Base-by-base conservation (phyloP, 2,113 vertebrate species). In the Lucifuga dentata region DNA sequence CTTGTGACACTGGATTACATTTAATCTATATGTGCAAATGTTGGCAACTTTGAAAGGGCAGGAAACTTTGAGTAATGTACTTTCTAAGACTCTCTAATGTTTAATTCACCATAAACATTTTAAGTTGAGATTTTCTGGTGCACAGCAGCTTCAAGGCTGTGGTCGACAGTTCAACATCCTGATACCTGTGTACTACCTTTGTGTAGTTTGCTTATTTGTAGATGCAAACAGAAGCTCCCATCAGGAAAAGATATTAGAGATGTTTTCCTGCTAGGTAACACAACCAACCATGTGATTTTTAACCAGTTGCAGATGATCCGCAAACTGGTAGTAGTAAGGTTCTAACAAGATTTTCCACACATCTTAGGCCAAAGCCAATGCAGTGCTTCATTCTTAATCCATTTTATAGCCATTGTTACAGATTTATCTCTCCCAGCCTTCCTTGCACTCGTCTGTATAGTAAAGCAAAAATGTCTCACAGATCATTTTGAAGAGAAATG, bases 1-100 rank as follows among this genome's bases (percentile, higher is more conserved):
- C 59, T 17, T 17, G 44, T 56, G 69, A 79, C 61, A 48, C 65
- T 6, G 17, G 49, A 44, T 55, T 51, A 55, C 46, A 52, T 67
- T 77, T 77, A 70, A 84, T 80, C 75, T 51, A 52, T 63, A 72
- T 61, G 35, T 59, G 48, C 68, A 83, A 29, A 29, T 39, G 46
- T 68, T 59, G 69, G 53, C 15, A 76, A 60, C 48, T 73, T 68
- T n/a, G 15, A 74, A 50, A 63, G 19, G 57, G 29, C 50, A 29
- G 12, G 20, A 36, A 56, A 72, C 64, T 57, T 57, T 52, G 32
- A 36, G 43, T 3, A 5, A 26, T 21, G 15, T 51, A 29, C 2
- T 56, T 12, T 78, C n/a, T 5, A 19, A 65, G 35, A 36, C 17
- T 23, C 44, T 1, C n/a, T n/a, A n/a, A n/a, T n/a, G 3, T 36